These are phyloP conservation scores for Molorchus minor DNA, from an alignment of 2,888 invertebrate genomes.

Conservation along the genomic window DNA sequence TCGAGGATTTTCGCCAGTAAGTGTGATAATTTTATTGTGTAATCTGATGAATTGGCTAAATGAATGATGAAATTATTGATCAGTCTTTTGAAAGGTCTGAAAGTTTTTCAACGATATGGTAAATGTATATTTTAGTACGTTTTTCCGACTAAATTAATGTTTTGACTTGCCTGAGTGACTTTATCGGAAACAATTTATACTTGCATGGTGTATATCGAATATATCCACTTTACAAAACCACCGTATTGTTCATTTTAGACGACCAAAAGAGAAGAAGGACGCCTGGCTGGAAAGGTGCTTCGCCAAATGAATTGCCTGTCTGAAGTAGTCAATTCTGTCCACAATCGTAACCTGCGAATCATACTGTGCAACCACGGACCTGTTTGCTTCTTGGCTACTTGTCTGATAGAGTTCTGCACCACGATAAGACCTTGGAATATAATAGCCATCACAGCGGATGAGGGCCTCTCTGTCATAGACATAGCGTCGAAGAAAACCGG, in stretches of 20 bases:
- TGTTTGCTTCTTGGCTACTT: slow-evolving; percentile 68
- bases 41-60: too few relatives aligned
- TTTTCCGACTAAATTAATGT: too few relatives aligned
- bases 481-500: slow-evolving; percentile 63
- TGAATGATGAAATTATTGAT: too few relatives aligned
- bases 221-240: too few relatives aligned
- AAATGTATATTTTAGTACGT: too few relatives aligned
- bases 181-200: too few relatives aligned
- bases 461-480: slow-evolving; percentile 63
- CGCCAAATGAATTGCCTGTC: slow-evolving; percentile 61
- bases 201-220: too few relatives aligned
- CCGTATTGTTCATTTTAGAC: too few relatives aligned
- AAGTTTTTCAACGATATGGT: too few relatives aligned
- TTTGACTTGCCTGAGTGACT: too few relatives aligned
- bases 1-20: slow-evolving; percentile 60
- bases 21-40: too few relatives aligned
- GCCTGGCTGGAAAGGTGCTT: slow-evolving; percentile 54
- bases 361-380: slow-evolving; percentile 68
- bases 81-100: too few relatives aligned
- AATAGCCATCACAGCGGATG: slow-evolving; percentile 68
- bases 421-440: slow-evolving; percentile 64
- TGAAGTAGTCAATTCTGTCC: slow-evolving; percentile 64
- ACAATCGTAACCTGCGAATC: slow-evolving; percentile 63
- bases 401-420: slow-evolving; percentile 61
- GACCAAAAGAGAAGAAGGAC: slow-evolving; percentile 45